phyloP scores from a whole-genome alignment of 2,888 invertebrate species.

The Agelastica alni region DNA sequence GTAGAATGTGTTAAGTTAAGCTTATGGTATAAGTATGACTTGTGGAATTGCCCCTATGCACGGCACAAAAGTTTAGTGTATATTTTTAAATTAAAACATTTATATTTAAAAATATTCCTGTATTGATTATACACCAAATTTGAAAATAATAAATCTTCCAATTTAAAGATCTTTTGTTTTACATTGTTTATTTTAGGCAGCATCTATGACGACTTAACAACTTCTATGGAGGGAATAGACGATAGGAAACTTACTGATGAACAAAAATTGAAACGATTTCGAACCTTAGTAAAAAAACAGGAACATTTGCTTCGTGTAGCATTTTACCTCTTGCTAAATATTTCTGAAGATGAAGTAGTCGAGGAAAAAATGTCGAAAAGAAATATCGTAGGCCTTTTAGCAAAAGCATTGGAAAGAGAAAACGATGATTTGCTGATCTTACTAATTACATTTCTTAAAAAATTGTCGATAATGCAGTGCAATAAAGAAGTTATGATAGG shows the following conservation, averaged over 20 bases:
- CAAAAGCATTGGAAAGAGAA: conserved; percentile 86
- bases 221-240: conserved; percentile 54
- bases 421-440: conserved; percentile 88
- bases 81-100: no score
- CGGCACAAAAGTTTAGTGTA: no score
- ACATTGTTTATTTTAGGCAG: conserved; percentile 63
- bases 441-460: conserved; percentile 92
- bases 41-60: no score
- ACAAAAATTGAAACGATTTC: conserved; percentile 69
- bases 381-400: conserved; percentile 84
- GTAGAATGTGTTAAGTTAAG: no score
- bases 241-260: conserved; percentile 53
- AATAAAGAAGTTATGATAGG: conserved; percentile 89
- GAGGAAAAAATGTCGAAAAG: conserved; percentile 98
- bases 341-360: conserved; percentile 92
- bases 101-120: no score
- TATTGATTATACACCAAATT: no score
- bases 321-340: conserved; percentile 90
- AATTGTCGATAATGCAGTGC: conserved; percentile 90
- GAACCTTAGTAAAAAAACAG: conserved; percentile 90
- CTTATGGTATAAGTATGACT: no score
- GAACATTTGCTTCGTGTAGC: conserved; percentile 90
- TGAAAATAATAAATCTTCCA: no score
- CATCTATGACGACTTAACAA: conserved; percentile 64
- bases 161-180: no score